Evolutionary conservation across 2,888 invertebrate genomes (phyloP), one percentile per base, ranked within the genome.

Genomic region (Aricia artaxerxes): DNA sequence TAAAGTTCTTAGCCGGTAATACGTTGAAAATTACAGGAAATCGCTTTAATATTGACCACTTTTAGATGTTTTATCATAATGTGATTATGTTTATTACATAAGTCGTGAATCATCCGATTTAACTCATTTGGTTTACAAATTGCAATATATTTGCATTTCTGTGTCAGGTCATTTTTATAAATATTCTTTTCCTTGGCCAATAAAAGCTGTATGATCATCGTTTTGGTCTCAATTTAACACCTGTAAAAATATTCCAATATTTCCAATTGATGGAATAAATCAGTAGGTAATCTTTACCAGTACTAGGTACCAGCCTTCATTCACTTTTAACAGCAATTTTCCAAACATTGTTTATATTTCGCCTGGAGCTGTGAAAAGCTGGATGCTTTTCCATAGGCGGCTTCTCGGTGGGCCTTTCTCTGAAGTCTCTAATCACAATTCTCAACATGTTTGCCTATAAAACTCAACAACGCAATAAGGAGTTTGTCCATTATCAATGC

Each of bases 391-490:
- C 13, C 35, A 13, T 13, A 38, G 4, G 13, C 69, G 69, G 64
- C 31, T 69, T 64, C 64, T 31, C 31, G 7, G 9, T 31, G 64
- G 69, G 69, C 69, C 69, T 69, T 69, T 69, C 38, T 69, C 69
- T 69, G 35, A 35, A 69, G 35, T 38, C 69, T 64, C n/a, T 16
- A 69, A 13, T 69, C 38, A 69, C 69, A 76, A 57, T 76, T 49
- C 16, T 31, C 24, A 76, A 76, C 31, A 76, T 57, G 13, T 76
- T 76, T 57, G 69, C 69, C 16, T 69, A 57, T 76, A 76, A 76
- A 80, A 80, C 57, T 69, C 75, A 83, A 83, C 83, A 80, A 82
- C 83, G 83, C 82, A 83, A 80, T 82, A 81, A 80, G 79, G 77
- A 79, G 79, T 79, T 76, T 64, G 79, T 80, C 60, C 53, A 57